Conservation (phyloP, 2,888 invertebrate species). For the Scaptomyza flava region DNA sequence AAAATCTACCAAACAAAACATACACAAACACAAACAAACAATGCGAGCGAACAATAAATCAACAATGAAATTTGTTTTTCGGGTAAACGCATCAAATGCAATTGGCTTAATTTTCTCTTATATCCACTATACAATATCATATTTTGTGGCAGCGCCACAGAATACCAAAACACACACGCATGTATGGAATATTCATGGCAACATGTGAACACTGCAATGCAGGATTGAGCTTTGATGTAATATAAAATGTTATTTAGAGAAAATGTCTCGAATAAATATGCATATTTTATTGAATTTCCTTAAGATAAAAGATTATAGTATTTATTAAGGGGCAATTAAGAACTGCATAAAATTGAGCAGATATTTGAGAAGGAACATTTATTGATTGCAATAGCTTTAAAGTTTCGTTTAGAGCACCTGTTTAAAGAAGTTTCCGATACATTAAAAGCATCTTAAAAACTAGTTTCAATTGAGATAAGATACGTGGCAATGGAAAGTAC, state of each 20-base stretch:
- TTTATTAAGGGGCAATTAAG: not conserved
- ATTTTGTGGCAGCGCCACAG: slow-evolving; percentile 47
- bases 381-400: not conserved
- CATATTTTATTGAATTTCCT: not conserved
- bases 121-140: slow-evolving; percentile 42
- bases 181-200: slow-evolving; percentile 37
- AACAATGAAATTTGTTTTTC: slow-evolving; percentile 65
- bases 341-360: not conserved
- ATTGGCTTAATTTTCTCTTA: slow-evolving; percentile 60
- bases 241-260: not conserved
- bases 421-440: not conserved
- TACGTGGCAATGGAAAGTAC: not conserved
- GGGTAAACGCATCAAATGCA: slow-evolving; percentile 65
- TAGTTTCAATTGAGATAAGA: not conserved
- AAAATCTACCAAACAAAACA: slow-evolving; percentile 24
- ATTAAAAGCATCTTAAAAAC: not conserved
- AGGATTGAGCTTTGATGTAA: slow-evolving; percentile 2
- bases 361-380: too few relatives aligned
- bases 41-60: slow-evolving; percentile 57
- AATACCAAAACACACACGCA: slow-evolving; percentile 8
- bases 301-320: not conserved
- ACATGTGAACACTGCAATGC: slow-evolving; percentile 33
- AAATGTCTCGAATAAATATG: not conserved
- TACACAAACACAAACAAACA: slow-evolving; percentile 35
- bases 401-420: slow-evolving; percentile 2